Percentiles rank a stretch among this genome's conserved stretches.
phyloP scores from a whole-genome alignment of 2,888 invertebrate species.

The Pyrochroa serraticornis region DNA sequence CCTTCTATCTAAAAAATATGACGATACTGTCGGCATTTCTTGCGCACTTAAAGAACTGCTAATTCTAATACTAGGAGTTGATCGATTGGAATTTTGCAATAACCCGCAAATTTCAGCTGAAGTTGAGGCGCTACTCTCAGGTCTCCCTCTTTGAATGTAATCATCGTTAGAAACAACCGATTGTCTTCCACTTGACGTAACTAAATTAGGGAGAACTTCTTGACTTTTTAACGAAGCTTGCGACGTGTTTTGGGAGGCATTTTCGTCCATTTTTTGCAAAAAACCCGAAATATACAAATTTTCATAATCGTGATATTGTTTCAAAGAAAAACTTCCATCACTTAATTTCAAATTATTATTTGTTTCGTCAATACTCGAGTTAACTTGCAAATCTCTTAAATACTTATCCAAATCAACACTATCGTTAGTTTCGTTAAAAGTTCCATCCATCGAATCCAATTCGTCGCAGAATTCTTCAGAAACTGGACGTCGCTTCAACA shows the following conservation, averaged over 20 bases:
- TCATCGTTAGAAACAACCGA: constrained; percentile 43
- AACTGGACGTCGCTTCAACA: constrained; percentile 72
- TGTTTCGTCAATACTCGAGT: constrained; percentile 47
- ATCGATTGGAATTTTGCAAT: constrained; percentile 45
- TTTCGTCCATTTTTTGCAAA: constrained; percentile 6
- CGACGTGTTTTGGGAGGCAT: constrained; percentile 12
- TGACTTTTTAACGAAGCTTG: constrained; percentile 26
- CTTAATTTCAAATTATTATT: constrained; percentile 7
- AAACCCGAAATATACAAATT: constrained; percentile 45
- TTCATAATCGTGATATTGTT: constrained; percentile 49
- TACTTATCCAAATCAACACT: constrained; percentile 73
- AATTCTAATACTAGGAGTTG: constrained; percentile 46
- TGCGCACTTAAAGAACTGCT: constrained; percentile 41
- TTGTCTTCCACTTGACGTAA: constrained; percentile 30
- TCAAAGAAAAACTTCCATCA: constrained; percentile 11
- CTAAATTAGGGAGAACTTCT: constrained; percentile 20
- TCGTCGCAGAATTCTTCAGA: constrained; percentile 78
- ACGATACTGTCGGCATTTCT: constrained; percentile 37
- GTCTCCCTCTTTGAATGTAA: constrained; percentile 44
- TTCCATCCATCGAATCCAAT: constrained; percentile 63
- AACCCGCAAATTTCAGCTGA: constrained; percentile 50
- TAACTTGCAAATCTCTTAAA: constrained; percentile 68
- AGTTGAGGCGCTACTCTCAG: constrained; percentile 50
- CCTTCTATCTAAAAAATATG: constrained; percentile 38
- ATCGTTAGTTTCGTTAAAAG: constrained; percentile 61